Conservation (phyloP, 2,113 vertebrate genomes). For the Bubalus kerabau region DNA sequence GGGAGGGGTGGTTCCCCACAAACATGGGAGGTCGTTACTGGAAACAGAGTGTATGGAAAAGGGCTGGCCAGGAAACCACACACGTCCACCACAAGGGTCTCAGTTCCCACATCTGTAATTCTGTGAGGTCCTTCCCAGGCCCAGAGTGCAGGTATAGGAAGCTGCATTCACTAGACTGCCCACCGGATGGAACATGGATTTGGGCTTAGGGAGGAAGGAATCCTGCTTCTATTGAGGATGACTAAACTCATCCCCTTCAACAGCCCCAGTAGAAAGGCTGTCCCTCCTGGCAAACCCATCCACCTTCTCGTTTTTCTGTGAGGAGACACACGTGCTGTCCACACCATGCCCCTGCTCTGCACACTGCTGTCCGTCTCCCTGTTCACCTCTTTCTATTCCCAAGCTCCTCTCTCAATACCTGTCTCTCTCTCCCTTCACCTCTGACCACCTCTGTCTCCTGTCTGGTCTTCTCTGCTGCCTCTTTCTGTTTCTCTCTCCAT, state of each 20-base stretch:
- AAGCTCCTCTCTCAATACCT: not conserved
- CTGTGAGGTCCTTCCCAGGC: not conserved
- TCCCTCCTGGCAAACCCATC: not conserved
- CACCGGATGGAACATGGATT: not conserved
- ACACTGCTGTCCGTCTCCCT: not conserved
- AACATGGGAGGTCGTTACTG: conserved; percentile 1
- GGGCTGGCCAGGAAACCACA: not conserved
- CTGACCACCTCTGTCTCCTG: not conserved
- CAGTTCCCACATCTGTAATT: not conserved
- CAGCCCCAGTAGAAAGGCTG: not conserved
- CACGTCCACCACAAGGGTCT: not conserved
- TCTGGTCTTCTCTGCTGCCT: not conserved
- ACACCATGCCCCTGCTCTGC: not conserved
- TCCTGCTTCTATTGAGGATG: not conserved
- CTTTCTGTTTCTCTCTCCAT: not conserved
- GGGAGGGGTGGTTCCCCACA: not conserved
- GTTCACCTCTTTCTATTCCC: not conserved
- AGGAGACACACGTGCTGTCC: not conserved
- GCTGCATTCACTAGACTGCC: not conserved
- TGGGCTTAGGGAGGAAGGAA: not conserved
- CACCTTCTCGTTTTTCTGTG: not conserved
- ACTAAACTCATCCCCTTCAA: not conserved
- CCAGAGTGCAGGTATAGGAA: not conserved
- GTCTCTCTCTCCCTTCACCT: not conserved
- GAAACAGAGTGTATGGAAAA: not conserved